Evolutionary conservation across 2,888 invertebrate species (phyloP).

Genomic region (Drosophila anomalata): DNA sequence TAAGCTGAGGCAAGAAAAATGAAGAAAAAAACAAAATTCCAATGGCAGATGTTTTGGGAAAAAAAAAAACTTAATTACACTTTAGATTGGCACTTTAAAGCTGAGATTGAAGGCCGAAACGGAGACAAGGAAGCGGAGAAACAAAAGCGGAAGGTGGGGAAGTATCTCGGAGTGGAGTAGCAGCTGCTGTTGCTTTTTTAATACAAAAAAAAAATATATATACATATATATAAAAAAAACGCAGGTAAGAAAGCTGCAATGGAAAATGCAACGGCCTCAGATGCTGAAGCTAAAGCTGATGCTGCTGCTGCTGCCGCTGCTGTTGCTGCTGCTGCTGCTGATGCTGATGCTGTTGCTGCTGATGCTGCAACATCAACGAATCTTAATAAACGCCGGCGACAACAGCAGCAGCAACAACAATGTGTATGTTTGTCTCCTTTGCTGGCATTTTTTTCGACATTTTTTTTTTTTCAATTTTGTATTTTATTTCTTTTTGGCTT

Average conservation of each 20-base stretch:
- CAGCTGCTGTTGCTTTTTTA: conserved; percentile 35
- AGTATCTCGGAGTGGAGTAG: conserved; percentile 29
- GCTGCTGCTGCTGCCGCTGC: conserved; percentile 5
- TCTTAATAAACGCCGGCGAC: conserved; percentile 54
- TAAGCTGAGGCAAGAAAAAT: conserved; percentile 42
- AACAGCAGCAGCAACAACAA: conserved; percentile 48
- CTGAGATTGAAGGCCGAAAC: conserved; percentile 72
- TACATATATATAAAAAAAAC: neutral
- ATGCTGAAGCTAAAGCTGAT: conserved; percentile 26
- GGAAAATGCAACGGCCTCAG: conserved; percentile 38
- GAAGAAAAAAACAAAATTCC: conserved; percentile 10
- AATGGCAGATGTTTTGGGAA: conserved; percentile 74
- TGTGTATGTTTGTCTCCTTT: conserved; percentile 67
- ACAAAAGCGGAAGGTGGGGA: conserved; percentile 3
- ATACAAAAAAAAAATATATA: neutral
- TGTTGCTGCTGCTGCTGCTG: conserved; percentile 33
- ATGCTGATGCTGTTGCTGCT: conserved; percentile 20
- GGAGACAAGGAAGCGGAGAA: conserved; percentile 17
- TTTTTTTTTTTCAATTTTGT: conserved; percentile 18
- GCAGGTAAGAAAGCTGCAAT: conserved; percentile 63
- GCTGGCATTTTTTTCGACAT: conserved; percentile 61
- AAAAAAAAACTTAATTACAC: conserved; percentile 70
- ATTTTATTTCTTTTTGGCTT: conserved; percentile 55
- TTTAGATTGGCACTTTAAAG: conserved; percentile 53
- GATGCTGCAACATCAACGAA: conserved; percentile 49